These are phyloP conservation scores for Cephus nigrinus DNA, from an alignment of 2,888 invertebrate genomes.

Conservation along the genomic window DNA sequence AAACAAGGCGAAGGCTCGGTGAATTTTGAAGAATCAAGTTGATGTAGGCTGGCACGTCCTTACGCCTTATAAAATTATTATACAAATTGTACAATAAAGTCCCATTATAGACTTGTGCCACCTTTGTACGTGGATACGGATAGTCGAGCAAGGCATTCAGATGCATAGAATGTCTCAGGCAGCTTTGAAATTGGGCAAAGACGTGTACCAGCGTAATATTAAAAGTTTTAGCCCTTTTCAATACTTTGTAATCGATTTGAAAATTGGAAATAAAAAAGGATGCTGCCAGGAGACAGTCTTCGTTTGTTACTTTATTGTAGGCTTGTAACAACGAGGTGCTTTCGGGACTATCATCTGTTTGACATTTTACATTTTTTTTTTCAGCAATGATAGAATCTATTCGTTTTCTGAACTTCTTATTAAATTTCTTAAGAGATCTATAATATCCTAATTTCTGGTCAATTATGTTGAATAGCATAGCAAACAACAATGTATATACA, in stretches of 20 bases:
- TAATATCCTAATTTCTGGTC: constrained; percentile 71
- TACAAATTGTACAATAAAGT: constrained; percentile 82
- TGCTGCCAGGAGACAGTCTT: constrained; percentile 73
- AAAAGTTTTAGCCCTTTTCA: constrained; percentile 70
- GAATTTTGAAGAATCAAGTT: constrained; percentile 54
- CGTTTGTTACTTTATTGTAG: constrained; percentile 68
- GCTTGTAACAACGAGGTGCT: constrained; percentile 62
- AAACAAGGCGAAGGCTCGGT: constrained; percentile 55
- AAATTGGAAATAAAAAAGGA: constrained; percentile 72
- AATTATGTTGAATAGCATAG: constrained; percentile 71
- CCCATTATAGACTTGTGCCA: constrained; percentile 78
- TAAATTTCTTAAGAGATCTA: constrained; percentile 68
- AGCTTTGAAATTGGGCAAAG: constrained; percentile 77
- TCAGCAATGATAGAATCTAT: constrained; percentile 32
- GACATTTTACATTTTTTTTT: constrained; percentile 13
- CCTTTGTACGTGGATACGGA: constrained; percentile 70
- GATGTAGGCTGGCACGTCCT: constrained; percentile 70
- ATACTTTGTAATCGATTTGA: constrained; percentile 70
- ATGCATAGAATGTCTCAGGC: constrained; percentile 70
- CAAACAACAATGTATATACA: constrained; percentile 72
- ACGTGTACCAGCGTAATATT: constrained; percentile 71
- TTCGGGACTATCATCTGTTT: constrained; percentile 35
- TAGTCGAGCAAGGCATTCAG: constrained; percentile 75
- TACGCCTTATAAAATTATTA: constrained; percentile 71
- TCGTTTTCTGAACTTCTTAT: constrained; percentile 61